Conservation (phyloP, 1,140 invertebrate species). For the Pseudomyrmex dendroicus region DNA sequence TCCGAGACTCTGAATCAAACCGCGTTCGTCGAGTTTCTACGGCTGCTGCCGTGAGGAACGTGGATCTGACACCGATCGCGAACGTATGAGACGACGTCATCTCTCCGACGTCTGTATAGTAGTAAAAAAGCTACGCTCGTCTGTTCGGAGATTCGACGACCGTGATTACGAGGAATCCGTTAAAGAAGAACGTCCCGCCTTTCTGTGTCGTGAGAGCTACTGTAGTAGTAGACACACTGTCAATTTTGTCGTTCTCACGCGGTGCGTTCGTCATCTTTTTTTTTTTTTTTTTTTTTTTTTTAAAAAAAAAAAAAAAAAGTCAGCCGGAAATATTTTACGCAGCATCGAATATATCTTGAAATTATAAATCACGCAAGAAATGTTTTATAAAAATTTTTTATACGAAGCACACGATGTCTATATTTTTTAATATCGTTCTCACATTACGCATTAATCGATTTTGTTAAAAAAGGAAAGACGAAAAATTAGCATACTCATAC, state of each 20-base stretch:
- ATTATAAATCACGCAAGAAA: too few relatives aligned
- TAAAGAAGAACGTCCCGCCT: constrained; percentile 30
- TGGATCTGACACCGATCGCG: constrained; percentile 36
- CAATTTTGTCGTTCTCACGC: constrained; percentile 21
- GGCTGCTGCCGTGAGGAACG: constrained; percentile 20
- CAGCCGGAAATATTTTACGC: background rate
- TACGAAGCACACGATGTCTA: background rate
- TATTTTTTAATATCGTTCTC: background rate
- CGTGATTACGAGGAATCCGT: constrained; percentile 42
- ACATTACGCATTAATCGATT: too few relatives aligned
- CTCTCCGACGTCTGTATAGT: background rate
- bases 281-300: background rate
- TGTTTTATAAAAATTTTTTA: background rate
- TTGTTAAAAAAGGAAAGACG: too few relatives aligned
- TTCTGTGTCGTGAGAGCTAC: constrained; percentile 16
- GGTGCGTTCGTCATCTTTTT: background rate
- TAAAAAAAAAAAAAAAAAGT: too few relatives aligned
- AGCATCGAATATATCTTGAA: background rate
- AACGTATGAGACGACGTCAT: constrained; percentile 48
- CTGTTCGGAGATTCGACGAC: constrained; percentile 25
- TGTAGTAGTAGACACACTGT: background rate
- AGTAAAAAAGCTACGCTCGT: constrained; percentile 14
- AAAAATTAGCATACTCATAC: background rate
- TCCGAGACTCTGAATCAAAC: constrained; percentile 75
- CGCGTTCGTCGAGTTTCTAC: constrained; percentile 21